phyloP scores from a whole-genome alignment of 2,797 vertebrate genomes.

The Melopsittacus undulatus region DNA sequence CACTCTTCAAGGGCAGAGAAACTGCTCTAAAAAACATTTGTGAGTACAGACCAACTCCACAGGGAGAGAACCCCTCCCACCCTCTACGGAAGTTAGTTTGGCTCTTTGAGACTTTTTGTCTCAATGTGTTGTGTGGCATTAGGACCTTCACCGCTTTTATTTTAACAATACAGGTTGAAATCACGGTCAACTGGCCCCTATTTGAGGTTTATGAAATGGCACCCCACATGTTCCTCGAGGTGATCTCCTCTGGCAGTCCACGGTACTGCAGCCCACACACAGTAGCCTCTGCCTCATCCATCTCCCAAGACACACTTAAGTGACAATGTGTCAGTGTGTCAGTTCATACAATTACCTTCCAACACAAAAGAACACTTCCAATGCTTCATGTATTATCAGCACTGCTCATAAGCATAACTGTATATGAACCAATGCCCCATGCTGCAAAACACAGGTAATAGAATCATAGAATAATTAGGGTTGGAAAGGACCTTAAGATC shows the following conservation, averaged over 20 bases:
- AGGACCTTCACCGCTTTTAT: background rate
- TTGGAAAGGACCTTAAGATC: too few relatives aligned
- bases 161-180: background rate
- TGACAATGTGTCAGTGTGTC: background rate
- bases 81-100: accelerated
- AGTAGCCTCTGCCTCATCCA: background rate
- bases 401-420: accelerated
- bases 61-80: accelerated
- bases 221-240: background rate
- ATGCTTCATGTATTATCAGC: background rate
- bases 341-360: background rate
- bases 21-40: background rate
- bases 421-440: background rate
- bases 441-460: background rate
- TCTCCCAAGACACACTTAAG: accelerated
- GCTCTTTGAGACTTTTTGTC: background rate
- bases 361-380: background rate
- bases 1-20: background rate
- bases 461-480: too few relatives aligned
- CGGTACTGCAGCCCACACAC: background rate
- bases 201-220: background rate
- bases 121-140: background rate
- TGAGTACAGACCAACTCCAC: background rate
- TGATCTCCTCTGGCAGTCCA: background rate
- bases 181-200: background rate